Percentiles rank a stretch among this genome's conserved stretches.
Evolutionary conservation across 2,113 vertebrate species (phyloP).

Genomic region (Gambusia affinis): DNA sequence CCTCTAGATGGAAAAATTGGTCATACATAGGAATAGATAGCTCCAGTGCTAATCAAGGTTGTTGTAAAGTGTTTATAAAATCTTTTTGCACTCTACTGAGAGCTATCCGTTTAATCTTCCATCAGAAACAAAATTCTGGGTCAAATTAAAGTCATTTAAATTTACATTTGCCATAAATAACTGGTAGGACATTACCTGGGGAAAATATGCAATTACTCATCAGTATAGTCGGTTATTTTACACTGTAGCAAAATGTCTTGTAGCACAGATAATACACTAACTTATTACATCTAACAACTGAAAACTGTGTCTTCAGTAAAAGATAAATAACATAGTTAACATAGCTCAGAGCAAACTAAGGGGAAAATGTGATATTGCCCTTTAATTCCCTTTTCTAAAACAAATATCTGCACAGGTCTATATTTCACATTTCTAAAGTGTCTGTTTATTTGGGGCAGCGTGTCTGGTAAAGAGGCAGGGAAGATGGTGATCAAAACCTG

Average conservation of each 20-base stretch:
- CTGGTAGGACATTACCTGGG: not conserved
- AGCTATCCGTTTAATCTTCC: too few relatives aligned
- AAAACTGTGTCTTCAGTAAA: not conserved
- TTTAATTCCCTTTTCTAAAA: too few relatives aligned
- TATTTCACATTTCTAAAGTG: too few relatives aligned
- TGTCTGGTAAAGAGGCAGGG: too few relatives aligned
- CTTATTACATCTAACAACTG: not conserved
- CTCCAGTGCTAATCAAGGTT: not conserved
- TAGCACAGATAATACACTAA: not conserved
- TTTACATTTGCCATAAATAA: not conserved
- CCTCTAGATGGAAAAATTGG: not conserved
- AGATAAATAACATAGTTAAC: not conserved
- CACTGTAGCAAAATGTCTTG: not conserved
- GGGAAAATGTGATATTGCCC: too few relatives aligned
- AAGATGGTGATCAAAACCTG: too few relatives aligned
- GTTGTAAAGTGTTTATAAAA: not conserved
- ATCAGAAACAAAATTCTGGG: not conserved
- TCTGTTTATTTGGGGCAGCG: too few relatives aligned
- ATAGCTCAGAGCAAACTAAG: not conserved
- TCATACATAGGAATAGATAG: not conserved
- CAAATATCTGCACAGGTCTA: too few relatives aligned
- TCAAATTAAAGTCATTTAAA: not conserved
- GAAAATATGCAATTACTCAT: not conserved
- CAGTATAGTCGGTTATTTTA: not conserved
- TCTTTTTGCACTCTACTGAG: too few relatives aligned